Evolutionary conservation across 2,888 invertebrate species (phyloP).

Genomic region (Heteropelma amictum): DNA sequence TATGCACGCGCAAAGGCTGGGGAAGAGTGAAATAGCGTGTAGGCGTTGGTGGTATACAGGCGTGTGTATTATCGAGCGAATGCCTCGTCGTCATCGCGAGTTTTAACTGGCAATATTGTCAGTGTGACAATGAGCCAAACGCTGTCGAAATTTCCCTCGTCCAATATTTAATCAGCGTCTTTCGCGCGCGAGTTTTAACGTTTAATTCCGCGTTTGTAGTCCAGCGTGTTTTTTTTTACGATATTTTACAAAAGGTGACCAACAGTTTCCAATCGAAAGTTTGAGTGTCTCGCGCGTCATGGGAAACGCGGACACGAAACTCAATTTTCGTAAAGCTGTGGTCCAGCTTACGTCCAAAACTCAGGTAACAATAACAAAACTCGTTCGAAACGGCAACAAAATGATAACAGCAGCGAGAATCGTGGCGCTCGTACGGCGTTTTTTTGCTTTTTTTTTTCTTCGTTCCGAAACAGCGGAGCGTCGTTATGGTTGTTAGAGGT

Average conservation of each 20-base stretch:
- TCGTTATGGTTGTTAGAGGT: constrained; percentile 2
- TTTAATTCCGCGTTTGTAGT: not conserved
- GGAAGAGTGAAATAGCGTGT: too few species aligned
- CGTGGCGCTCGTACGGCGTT: too few species aligned
- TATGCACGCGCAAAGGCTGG: too few species aligned
- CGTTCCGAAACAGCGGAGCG: too few species aligned
- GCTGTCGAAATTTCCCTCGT: constrained; percentile 14
- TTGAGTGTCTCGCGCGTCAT: constrained; percentile 79
- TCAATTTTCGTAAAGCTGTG: constrained; percentile 98
- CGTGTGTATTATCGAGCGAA: constrained; percentile 41
- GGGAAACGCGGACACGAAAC: constrained; percentile 99
- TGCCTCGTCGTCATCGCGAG: too few species aligned
- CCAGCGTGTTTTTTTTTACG: not conserved
- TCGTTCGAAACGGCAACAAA: not conserved
- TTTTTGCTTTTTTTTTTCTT: too few species aligned
- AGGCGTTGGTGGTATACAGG: too few species aligned
- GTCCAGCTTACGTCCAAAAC: constrained; percentile 98
- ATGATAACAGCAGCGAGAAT: not conserved
- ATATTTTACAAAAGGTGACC: not conserved
- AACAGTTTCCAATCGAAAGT: not conserved
- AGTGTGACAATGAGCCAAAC: constrained; percentile 25
- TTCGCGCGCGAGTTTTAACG: not conserved
- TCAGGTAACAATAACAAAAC: constrained; percentile 85
- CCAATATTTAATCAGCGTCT: not conserved
- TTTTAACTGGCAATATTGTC: too few species aligned